Conservation (phyloP, 1,140 invertebrate species). For the Pseudomyrmex sp. region DNA sequence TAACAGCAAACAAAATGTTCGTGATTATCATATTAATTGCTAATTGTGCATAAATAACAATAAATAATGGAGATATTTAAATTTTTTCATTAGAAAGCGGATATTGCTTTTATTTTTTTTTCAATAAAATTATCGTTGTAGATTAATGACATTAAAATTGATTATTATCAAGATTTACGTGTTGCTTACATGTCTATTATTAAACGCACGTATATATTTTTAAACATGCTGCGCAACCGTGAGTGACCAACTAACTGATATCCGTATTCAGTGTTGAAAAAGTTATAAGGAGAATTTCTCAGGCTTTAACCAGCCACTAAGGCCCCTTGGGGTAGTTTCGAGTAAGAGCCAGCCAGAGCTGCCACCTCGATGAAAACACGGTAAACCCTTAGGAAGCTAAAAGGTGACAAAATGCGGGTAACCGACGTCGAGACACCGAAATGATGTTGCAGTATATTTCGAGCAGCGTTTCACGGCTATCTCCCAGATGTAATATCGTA, state of each 20-base stretch:
- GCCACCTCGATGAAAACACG: conserved; percentile 16
- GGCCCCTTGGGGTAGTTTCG: background rate
- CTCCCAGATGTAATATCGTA: conserved; percentile 36
- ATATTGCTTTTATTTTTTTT: background rate
- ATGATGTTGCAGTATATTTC: conserved; percentile 26
- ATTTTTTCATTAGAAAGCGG: background rate
- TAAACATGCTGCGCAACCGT: conserved; percentile 27
- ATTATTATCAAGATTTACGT: background rate
- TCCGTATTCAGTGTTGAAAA: background rate
- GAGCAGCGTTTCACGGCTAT: conserved; percentile 23
- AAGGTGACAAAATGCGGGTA: conserved; percentile 40
- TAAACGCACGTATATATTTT: conserved; percentile 48
- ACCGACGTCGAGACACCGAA: conserved; percentile 22
- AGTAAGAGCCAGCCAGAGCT: conserved; percentile 22
- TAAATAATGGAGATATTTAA: conserved; percentile 4
- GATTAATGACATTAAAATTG: background rate
- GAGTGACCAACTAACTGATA: background rate
- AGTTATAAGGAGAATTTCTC: conserved; percentile 40
- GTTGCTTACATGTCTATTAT: background rate
- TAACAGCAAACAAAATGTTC: conserved; percentile 37
- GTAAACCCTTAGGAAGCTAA: conserved; percentile 22
- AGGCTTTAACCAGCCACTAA: background rate
- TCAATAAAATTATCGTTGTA: background rate
- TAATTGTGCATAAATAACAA: conserved; percentile 19
- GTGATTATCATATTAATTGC: conserved; percentile 38